Evolutionary conservation across 2,113 vertebrate genomes (phyloP), one percentile per base, ranked within the genome.

Genomic region (Antechinus stuartii): DNA sequence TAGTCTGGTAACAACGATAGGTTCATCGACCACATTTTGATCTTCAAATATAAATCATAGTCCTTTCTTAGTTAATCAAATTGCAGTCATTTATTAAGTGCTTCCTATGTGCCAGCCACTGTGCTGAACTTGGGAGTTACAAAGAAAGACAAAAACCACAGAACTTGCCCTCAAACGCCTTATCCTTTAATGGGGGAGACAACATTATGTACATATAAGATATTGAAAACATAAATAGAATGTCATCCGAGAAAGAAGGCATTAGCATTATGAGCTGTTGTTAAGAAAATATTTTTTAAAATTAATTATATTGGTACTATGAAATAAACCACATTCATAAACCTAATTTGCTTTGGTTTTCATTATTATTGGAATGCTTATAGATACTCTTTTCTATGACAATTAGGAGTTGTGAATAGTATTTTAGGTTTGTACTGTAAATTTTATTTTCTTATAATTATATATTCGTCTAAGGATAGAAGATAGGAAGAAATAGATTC

Each of bases 401-500:
- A 56, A 19, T 47, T 61, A 92, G 46, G 24, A 92, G 35, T 93
- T 84, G 46, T 54, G 94, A 92, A 90, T 90, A 24, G 10, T 57
- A 91, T 53, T 92, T 61, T 56, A 56, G 54, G 61, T 12, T 2
- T 26, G 92, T 14, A 47, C 68, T 95, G 91, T 50, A 56, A 56
- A 92, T 94, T 57, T 91, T 57, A 49, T 92, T 49, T 89, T 92
- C 22, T 94, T 54, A 89, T 47, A 24, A 53, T 91, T 92, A 95
- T 50, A 22, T 55, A 84, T 68, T 68, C 6, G 30, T 35, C 12
- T 68, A 35, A 54, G 12, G 52, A 53, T 27, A 90, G 90, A 26
- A 54, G 19, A 55, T 90, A 91, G 30, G 2, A 6, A 57, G 91
- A 52, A 54, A 84, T 35, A 91, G 54, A 90, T 35, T 49, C 6